Evolutionary conservation across 2,888 invertebrate species (phyloP), one percentile per base, ranked within the genome.

Genomic region (Tortrix viridana): DNA sequence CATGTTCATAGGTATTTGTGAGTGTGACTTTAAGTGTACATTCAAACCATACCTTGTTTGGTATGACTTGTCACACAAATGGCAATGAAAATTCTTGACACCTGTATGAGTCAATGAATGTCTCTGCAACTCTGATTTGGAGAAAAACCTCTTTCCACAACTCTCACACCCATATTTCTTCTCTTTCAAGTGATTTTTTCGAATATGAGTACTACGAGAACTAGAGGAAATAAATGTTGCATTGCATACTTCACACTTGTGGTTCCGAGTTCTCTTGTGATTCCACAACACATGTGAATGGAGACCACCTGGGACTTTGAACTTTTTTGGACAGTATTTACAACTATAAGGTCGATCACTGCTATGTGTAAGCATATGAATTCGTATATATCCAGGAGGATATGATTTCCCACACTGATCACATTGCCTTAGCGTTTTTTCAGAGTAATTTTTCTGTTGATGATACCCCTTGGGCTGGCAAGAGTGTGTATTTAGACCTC

Each of bases 361-460:
- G 56, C 90, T 82, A 48, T 92, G 92, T 14, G 89, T 92, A 16
- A 86, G 67, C 86, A 92, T 89, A 65, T 92, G 92, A n/a, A 89
- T 82, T 68, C 83, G 74, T 41, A 92, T 92, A 60, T 92, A 92
- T 0, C 91, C 87, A 0, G 86, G 84, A 0, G 91, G 90, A 68
- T 92, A 92, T 1, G 92, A 92, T 67, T 92, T 92, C 0, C 92
- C 92, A 70, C 92, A 92, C 66, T 92, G 89, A 66, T 92, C 92
- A 72, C 92, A 92, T 59, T 92, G 92, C 4, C 82, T 73, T 61
- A 90, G 68, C 0, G 79, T 68, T 70, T 71, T 81, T 4, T 87
- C 84, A 6, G 82, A 71, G 65, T 82, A 85, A 37, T 69, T 75
- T 63, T 80, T 85, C 26, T 81, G 80, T 64, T 82, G 84, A 62